Percentiles rank a stretch among this genome's conserved stretches.
phyloP scores from a whole-genome alignment of 2,888 invertebrate genomes.

The Leptura quadrifasciata region DNA sequence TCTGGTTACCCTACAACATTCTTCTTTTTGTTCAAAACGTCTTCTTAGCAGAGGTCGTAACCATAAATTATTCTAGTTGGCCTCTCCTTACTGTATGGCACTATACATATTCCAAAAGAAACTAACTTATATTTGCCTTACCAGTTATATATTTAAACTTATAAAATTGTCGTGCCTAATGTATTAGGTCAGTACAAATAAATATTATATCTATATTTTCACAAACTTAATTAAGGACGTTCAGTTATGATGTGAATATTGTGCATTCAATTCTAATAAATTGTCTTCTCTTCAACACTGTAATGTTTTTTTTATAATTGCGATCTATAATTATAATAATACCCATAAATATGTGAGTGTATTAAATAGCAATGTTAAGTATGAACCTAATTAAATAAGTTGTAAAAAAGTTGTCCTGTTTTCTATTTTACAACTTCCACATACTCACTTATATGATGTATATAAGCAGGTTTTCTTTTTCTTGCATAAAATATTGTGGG shows the following conservation, averaged over 20 bases:
- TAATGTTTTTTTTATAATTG: neutral
- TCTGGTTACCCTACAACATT: no score
- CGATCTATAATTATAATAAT: neutral
- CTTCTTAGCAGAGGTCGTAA: no score
- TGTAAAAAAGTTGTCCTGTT: conserved; percentile 51
- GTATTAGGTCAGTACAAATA: no score
- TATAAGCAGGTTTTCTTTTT: conserved; percentile 49
- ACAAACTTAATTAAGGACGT: no score
- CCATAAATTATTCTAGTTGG: no score
- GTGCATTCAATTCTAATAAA: neutral
- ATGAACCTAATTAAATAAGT: conserved; percentile 46
- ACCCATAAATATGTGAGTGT: neutral
- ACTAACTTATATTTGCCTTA: no score
- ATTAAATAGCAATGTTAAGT: conserved; percentile 1
- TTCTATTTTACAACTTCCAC: conserved; percentile 45
- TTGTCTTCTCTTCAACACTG: neutral
- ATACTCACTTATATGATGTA: conserved; percentile 44
- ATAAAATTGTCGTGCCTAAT: no score
- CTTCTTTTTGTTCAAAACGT: no score
- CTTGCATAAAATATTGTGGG: conserved; percentile 44
- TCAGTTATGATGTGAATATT: neutral
- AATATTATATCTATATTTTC: no score
- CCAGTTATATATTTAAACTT: no score
- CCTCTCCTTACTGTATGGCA: no score
- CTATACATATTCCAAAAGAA: no score